Evolutionary conservation across 2,113 vertebrate species (phyloP).

Genomic region (Sturnira hondurensis): DNA sequence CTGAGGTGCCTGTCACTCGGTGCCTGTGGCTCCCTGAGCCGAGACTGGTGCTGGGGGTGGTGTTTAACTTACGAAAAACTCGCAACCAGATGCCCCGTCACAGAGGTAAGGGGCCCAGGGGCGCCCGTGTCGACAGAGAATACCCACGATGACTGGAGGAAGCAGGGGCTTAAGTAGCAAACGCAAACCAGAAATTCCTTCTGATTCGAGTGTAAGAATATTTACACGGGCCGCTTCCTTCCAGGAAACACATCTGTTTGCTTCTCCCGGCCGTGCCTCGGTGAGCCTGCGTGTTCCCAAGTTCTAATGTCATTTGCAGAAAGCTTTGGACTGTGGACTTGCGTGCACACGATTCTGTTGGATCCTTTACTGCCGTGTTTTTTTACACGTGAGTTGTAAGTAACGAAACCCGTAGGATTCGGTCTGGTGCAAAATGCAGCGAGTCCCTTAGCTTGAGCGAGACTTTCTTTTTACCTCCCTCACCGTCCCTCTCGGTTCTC

Average conservation of each 20-base stretch:
- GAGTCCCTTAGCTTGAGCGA: background rate
- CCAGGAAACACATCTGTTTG: no score
- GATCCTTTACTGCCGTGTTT: background rate
- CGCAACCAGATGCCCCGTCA: background rate
- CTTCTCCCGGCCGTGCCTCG: background rate
- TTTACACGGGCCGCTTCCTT: background rate
- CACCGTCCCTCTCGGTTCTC: background rate
- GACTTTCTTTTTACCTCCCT: background rate
- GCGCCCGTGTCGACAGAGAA: background rate
- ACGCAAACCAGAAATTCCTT: constrained; percentile 12
- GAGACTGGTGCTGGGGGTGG: no score
- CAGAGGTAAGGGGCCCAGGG: background rate
- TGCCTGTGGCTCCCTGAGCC: background rate
- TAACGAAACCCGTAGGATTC: background rate
- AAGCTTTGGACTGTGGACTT: background rate
- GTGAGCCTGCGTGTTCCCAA: background rate
- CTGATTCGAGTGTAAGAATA: constrained; percentile 32
- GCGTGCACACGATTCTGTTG: background rate
- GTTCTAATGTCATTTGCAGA: background rate
- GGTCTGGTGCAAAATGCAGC: background rate
- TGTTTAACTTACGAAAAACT: constrained; percentile 25
- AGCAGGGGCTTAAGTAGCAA: constrained; percentile 39
- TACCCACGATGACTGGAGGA: constrained; percentile 67
- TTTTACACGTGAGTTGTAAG: background rate
- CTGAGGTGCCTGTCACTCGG: constrained; percentile 24